A percentile compares a stretch with the other conserved stretches of the same genome.
phyloP scores from a whole-genome alignment of 2,797 vertebrate genomes.

The Nannoperca obscura region DNA sequence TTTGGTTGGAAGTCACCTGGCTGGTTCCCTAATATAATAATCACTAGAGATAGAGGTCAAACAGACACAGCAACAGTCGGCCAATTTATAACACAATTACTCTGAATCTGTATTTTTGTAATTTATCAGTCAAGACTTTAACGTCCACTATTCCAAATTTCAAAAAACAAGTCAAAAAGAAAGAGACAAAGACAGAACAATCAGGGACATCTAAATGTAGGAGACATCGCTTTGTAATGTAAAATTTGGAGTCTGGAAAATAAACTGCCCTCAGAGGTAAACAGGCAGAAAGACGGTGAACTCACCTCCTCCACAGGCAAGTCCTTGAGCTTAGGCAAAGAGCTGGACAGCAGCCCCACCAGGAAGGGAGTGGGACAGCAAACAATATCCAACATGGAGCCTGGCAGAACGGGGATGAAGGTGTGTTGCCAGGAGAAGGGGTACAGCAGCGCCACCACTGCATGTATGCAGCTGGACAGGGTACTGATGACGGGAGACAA shows the following conservation, averaged over 20 bases:
- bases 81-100: constrained; percentile 31
- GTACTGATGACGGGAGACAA: constrained; percentile 85
- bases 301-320: constrained; percentile 97
- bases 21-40: constrained; percentile 28
- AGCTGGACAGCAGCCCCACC: constrained; percentile 96
- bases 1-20: constrained; percentile 19
- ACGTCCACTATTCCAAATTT: constrained; percentile 3
- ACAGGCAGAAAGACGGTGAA: background rate
- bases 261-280: background rate
- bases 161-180: constrained; percentile 3
- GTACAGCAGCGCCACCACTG: constrained; percentile 97
- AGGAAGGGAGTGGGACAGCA: constrained; percentile 99
- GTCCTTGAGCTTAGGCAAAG: constrained; percentile 96
- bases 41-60: constrained; percentile 9
- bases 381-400: constrained; percentile 98
- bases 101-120: constrained; percentile 19
- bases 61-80: constrained; percentile 15
- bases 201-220: background rate
- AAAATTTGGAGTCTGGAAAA: background rate
- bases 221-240: background rate
- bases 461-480: constrained; percentile 95
- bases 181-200: background rate
- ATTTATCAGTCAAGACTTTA: constrained; percentile 28
- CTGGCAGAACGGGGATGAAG: constrained; percentile 97
- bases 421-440: constrained; percentile 99